These are phyloP conservation scores for Haemorhous mexicanus DNA, from an alignment of 2,113 vertebrate genomes.

Conservation along the genomic window DNA sequence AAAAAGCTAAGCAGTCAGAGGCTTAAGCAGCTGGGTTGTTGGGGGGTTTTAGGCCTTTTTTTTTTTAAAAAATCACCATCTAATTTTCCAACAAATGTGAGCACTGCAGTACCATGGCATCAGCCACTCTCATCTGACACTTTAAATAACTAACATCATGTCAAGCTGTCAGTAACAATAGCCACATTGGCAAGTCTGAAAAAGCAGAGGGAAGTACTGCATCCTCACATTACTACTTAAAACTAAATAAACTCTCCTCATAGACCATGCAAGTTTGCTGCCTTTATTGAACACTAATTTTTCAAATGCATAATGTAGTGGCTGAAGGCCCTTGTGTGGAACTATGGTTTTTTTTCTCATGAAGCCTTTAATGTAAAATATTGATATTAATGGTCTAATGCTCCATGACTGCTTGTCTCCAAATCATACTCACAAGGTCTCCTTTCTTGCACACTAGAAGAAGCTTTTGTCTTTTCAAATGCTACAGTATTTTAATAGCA, in stretches of 20 bases:
- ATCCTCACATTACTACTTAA: conserved; percentile 10
- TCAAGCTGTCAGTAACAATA: conserved; percentile 70
- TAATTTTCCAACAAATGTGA: conserved; percentile 72
- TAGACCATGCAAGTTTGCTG: background rate
- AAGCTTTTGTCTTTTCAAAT: background rate
- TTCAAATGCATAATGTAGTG: background rate
- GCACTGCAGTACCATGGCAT: conserved; percentile 43
- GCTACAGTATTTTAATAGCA: background rate
- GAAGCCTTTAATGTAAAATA: background rate
- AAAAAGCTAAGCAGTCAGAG: conserved; percentile 52
- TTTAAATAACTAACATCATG: conserved; percentile 64
- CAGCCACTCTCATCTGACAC: conserved; percentile 72
- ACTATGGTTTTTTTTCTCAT: background rate
- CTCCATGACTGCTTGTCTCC: background rate
- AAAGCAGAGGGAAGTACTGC: conserved; percentile 32
- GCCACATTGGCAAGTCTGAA: conserved; percentile 56
- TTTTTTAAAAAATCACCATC: conserved; percentile 61
- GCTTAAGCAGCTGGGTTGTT: conserved; percentile 57
- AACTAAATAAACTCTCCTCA: conserved; percentile 33
- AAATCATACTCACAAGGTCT: background rate
- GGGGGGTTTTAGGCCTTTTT: background rate
- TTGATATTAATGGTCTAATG: background rate
- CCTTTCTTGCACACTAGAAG: background rate
- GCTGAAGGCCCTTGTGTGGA: background rate
- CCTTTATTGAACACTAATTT: background rate